A percentile compares a stretch with the other conserved stretches of the same genome.
Conservation (phyloP, 2,888 invertebrate species). For the Ctena decussata region DNA sequence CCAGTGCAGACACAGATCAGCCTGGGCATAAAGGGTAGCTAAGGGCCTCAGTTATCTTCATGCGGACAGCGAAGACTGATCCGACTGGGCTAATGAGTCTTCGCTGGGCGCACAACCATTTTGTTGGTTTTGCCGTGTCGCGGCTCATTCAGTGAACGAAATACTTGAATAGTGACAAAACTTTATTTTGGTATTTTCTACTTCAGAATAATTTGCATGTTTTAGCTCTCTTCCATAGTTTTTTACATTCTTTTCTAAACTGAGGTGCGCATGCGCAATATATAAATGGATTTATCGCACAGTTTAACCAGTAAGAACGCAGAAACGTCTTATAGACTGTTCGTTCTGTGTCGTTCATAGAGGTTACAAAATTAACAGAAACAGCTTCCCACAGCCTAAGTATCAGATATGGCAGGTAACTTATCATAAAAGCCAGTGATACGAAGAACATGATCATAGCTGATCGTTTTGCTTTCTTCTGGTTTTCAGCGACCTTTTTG, state of each 20-base stretch:
- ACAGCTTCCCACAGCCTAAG: slow-evolving; percentile 53
- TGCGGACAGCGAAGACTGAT: no score
- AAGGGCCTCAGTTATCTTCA: no score
- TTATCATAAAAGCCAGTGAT: slow-evolving; percentile 64
- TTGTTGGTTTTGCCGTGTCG: no score
- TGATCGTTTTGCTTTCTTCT: slow-evolving; percentile 53
- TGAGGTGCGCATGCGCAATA: slow-evolving; percentile 71
- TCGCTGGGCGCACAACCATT: no score
- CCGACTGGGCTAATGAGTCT: no score
- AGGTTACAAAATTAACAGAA: slow-evolving; percentile 46
- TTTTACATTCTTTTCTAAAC: slow-evolving; percentile 38
- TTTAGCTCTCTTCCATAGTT: not conserved
- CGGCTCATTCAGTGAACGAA: no score
- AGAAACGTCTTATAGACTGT: slow-evolving; percentile 66
- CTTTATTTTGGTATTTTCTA: not conserved
- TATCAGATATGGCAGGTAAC: slow-evolving; percentile 66
- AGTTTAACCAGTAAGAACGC: slow-evolving; percentile 70
- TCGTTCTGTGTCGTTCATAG: slow-evolving; percentile 48
- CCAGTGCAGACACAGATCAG: no score
- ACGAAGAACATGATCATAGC: slow-evolving; percentile 70
- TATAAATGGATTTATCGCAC: slow-evolving; percentile 75
- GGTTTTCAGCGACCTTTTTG: not conserved
- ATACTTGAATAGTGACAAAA: no score
- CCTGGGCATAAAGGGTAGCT: no score
- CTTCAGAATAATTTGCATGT: not conserved